Conservation (phyloP, 2,113 vertebrate species). For the Sander lucioperca region DNA sequence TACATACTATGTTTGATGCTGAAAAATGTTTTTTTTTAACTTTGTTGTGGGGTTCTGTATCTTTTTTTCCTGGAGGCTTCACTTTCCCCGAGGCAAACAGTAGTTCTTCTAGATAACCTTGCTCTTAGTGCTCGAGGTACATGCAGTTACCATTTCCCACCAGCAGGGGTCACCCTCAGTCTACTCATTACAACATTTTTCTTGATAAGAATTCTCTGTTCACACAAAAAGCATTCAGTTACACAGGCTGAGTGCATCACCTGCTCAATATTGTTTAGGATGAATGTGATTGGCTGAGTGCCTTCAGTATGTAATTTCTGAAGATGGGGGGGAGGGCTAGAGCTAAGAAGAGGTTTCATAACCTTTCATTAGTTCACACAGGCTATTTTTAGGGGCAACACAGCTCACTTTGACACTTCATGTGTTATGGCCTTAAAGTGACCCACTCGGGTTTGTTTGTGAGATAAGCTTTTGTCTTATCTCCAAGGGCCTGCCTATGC, state of each 20-base stretch:
- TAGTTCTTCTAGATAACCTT: too few relatives aligned
- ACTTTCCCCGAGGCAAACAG: background rate
- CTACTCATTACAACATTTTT: background rate
- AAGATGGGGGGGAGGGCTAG: background rate
- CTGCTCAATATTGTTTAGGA: background rate
- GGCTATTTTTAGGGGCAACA: conserved; percentile 6
- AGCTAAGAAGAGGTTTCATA: conserved; percentile 25
- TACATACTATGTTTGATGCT: background rate
- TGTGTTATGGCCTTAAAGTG: background rate
- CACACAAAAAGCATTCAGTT: background rate
- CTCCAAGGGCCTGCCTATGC: background rate
- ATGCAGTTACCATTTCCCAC: conserved; percentile 26
- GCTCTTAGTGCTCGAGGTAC: background rate
- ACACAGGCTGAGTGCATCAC: background rate
- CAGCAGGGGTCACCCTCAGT: conserved; percentile 65
- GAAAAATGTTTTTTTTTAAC: background rate
- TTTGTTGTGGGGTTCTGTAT: background rate
- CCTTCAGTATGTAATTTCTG: conserved; percentile 2
- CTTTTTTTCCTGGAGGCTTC: background rate
- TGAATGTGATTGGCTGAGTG: conserved; percentile 6
- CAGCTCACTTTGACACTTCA: conserved; percentile 30
- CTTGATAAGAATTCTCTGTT: background rate
- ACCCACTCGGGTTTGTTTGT: background rate
- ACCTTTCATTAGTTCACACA: background rate
- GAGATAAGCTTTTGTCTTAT: conserved; percentile 9